Base-by-base conservation (phyloP, 2,113 vertebrate species). In the Tinamus guttatus region DNA sequence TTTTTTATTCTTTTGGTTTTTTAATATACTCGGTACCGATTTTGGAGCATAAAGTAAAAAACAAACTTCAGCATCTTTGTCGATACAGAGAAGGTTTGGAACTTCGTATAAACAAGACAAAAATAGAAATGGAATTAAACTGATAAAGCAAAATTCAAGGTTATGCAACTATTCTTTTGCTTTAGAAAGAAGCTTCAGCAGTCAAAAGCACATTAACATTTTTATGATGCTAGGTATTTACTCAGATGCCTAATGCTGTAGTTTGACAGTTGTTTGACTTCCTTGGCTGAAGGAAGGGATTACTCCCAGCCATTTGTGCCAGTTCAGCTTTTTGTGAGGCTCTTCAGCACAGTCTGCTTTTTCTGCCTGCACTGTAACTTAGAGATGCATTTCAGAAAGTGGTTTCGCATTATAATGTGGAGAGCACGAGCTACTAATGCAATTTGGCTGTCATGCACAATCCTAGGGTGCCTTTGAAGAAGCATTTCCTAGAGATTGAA, bases 231-330 rank as follows among this genome's bases (percentile, higher is more conserved):
- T 58, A 63, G 64, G 75, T 87, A 32, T 94, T 94, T 91, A n/a
- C 67, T 88, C 71, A 81, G 71, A 65, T 87, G 87, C 73, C 67
- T 62, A 25, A 11, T 41, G 92, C 90, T 86, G 64, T 90, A 86
- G 79, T 69, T 80, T 96, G 94, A 86, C 92, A 59, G 91, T 91
- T 91, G 32, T 82, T 85, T 45, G 32, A 73, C 69, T 85, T 73
- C n/a, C 69, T 84, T 60, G 78, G 91, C 89, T 95, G 91, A 92
- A 87, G 96, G 96, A 89, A 51, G 85, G 94, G 90, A 85, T 93
- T 67, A 13, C 54, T 93, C 89, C 62, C 79, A 62, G 47, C 76
- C 4, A 0, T 63, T 93, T 90, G 71, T 94, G 95, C 88, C 85
- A 59, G 30, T 88, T 91, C 87, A 90, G 96, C 94, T 92, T 18